Conservation (phyloP, 2,888 invertebrate genomes). For the Biston stratarius region DNA sequence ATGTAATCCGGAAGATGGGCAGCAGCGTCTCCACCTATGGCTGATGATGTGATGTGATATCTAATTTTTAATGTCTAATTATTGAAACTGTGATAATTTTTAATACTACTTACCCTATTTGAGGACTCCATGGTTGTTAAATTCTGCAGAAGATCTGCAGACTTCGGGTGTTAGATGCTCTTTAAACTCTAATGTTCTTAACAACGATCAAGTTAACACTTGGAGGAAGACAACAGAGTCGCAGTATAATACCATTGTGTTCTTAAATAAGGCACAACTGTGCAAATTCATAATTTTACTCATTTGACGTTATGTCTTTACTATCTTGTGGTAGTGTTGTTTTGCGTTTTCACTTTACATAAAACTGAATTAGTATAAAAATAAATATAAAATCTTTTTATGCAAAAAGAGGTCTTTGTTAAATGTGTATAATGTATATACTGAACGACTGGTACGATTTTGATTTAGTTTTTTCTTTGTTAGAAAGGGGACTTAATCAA, state of each 20-base stretch:
- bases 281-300: slow-evolving; percentile 21
- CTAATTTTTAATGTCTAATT: too few relatives aligned
- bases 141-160: slow-evolving; percentile 24
- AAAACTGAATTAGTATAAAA: too few relatives aligned
- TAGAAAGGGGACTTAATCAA: too few relatives aligned
- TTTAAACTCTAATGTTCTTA: slow-evolving; percentile 9
- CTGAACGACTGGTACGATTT: too few relatives aligned
- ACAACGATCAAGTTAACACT: slow-evolving; percentile 17
- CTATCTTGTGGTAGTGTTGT: slow-evolving; percentile 4
- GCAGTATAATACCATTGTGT: slow-evolving; percentile 18
- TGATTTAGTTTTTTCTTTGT: too few relatives aligned
- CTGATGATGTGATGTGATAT: too few relatives aligned
- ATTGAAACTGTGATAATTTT: background rate
- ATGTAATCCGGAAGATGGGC: too few relatives aligned
- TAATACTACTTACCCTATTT: slow-evolving; percentile 14
- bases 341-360: slow-evolving; percentile 1
- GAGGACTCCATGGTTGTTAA: slow-evolving; percentile 26
- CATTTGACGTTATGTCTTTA: slow-evolving; percentile 15
- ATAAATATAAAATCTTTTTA: too few relatives aligned
- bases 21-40: too few relatives aligned
- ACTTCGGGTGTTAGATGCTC: slow-evolving; percentile 4
- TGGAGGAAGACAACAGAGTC: background rate
- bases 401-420: too few relatives aligned
- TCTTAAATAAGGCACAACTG: slow-evolving; percentile 15
- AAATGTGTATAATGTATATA: too few relatives aligned